Percentiles rank a stretch among this genome's conserved stretches.
phyloP scores from a whole-genome alignment of 2,888 invertebrate genomes.

The Diploptera punctata region DNA sequence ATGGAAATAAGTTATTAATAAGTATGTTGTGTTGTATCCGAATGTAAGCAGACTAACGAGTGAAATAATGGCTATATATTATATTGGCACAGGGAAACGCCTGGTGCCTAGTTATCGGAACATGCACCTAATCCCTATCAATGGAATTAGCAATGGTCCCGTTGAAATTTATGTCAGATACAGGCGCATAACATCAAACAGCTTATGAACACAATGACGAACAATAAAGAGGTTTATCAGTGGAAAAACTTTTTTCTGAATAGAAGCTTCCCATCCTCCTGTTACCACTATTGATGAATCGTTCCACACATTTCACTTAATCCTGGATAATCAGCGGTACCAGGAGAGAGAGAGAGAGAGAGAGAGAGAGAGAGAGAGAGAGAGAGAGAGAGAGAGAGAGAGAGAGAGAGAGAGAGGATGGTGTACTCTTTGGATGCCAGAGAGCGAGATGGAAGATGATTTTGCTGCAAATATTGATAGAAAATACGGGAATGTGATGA shows the following conservation, averaged over 20 bases:
- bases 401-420: too few species aligned
- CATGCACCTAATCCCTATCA: conserved; percentile 8
- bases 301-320: conserved; percentile 2
- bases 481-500: too few species aligned
- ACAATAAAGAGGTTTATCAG: conserved; percentile 24
- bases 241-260: conserved; percentile 5
- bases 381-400: too few species aligned
- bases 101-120: neutral
- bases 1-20: too few species aligned
- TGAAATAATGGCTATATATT: neutral
- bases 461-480: too few species aligned
- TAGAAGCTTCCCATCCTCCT: conserved; percentile 1
- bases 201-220: conserved; percentile 19
- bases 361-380: too few species aligned
- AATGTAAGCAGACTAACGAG: neutral
- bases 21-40: too few species aligned
- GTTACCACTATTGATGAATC: conserved; percentile 3
- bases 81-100: neutral
- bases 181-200: conserved; percentile 13
- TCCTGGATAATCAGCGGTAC: conserved; percentile 8
- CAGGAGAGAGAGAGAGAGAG: neutral
- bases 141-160: conserved; percentile 24
- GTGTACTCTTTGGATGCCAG: too few species aligned
- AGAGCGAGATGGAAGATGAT: too few species aligned
- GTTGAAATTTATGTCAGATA: conserved; percentile 7